phyloP scores from a whole-genome alignment of 2,888 invertebrate species.

The Salpingus planirostris region DNA sequence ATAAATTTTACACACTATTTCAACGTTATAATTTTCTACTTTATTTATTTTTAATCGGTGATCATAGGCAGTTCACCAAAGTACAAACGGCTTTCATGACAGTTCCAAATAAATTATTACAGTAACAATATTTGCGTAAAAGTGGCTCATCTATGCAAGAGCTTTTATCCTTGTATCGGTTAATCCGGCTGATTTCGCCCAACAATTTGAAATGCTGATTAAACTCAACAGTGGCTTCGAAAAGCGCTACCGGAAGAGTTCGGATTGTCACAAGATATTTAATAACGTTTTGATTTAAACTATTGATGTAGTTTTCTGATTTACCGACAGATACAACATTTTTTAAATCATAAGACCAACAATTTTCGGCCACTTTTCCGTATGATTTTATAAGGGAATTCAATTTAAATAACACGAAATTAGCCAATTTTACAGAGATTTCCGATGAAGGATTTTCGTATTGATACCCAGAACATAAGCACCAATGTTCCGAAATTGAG shows the following conservation, averaged over 20 bases:
- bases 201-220: constrained; percentile 39
- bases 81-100: too few relatives aligned
- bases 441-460: constrained; percentile 39
- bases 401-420: too few relatives aligned
- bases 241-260: constrained; percentile 56
- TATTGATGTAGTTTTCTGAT: constrained; percentile 17
- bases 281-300: constrained; percentile 45
- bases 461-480: constrained; percentile 55
- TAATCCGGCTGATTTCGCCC: constrained; percentile 55
- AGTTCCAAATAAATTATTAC: constrained; percentile 24
- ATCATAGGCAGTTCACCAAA: too few relatives aligned
- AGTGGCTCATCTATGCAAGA: constrained; percentile 41
- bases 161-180: constrained; percentile 44
- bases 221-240: constrained; percentile 58
- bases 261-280: constrained; percentile 59
- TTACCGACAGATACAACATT: background rate
- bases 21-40: too few relatives aligned
- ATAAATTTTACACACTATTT: too few relatives aligned
- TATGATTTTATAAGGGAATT: too few relatives aligned
- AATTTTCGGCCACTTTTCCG: constrained; percentile 9
- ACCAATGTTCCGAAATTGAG: constrained; percentile 62
- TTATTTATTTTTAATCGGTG: too few relatives aligned
- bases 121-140: constrained; percentile 51
- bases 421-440: constrained; percentile 25
- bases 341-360: background rate